phyloP scores from a whole-genome alignment of 2,113 vertebrate genomes.

The Perognathus longimembris region DNA sequence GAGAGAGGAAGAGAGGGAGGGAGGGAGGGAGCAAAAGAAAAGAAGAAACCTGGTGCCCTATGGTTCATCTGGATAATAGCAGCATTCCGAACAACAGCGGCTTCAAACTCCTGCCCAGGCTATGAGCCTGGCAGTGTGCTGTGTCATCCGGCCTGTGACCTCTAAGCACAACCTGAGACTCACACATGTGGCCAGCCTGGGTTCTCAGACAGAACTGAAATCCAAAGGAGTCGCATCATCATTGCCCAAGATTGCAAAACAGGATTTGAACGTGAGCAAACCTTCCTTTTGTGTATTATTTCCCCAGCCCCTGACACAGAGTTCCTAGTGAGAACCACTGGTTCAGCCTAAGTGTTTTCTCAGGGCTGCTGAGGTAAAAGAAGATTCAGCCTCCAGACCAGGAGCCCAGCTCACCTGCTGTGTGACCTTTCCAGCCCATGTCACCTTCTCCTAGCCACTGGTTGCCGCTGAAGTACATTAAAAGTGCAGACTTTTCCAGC shows the following conservation, averaged over 20 bases:
- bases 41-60: too few species aligned
- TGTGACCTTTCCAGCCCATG: not conserved
- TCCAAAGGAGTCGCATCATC: not conserved
- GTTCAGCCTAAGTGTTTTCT: not conserved
- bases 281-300: not conserved
- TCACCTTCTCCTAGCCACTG: not conserved
- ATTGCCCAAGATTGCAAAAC: not conserved
- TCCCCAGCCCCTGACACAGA: not conserved
- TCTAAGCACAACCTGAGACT: too few species aligned
- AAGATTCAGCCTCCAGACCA: too few species aligned
- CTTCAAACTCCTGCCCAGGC: rapidly evolving
- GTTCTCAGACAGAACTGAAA: not conserved
- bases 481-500: too few species aligned
- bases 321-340: not conserved
- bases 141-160: too few species aligned
- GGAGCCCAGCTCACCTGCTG: not conserved
- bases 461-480: not conserved
- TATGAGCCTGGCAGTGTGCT: rapidly evolving
- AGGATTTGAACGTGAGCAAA: not conserved
- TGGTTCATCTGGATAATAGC: not conserved
- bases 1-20: too few species aligned
- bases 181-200: rapidly evolving
- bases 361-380: rapidly evolving
- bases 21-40: too few species aligned
- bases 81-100: rapidly evolving